Conservation (phyloP, 1,140 invertebrate genomes). For the Metaphire vulgaris region DNA sequence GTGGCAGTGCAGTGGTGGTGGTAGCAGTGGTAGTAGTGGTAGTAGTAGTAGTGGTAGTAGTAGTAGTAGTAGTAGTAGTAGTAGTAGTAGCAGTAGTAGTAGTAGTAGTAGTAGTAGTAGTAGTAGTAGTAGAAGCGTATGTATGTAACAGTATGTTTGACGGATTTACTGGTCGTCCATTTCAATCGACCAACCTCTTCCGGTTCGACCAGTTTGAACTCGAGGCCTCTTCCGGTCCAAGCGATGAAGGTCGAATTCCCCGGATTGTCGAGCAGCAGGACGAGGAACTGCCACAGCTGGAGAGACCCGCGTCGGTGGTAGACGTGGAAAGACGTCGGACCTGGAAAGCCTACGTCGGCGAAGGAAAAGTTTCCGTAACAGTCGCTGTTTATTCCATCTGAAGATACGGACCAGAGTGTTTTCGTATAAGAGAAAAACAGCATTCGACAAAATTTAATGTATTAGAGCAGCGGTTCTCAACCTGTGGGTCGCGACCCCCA, state of each 20-base stretch:
- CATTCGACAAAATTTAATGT: no score
- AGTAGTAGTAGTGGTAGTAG: no score
- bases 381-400: background rate
- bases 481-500: no score
- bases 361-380: background rate
- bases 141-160: conserved; percentile 6
- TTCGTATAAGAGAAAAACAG: background rate
- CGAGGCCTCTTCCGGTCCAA: conserved; percentile 89
- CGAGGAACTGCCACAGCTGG: conserved; percentile 89
- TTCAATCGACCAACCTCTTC: conserved; percentile 66
- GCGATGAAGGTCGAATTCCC: conserved; percentile 79
- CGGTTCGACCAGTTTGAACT: conserved; percentile 89
- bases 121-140: background rate
- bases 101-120: no score
- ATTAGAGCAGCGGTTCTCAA: no score
- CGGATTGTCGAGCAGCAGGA: conserved; percentile 78
- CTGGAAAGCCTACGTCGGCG: background rate
- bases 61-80: no score
- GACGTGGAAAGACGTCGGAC: conserved; percentile 28
- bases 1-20: no score
- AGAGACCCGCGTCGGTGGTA: conserved; percentile 68
- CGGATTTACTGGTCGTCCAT: no score
- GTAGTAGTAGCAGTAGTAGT: no score
- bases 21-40: no score
- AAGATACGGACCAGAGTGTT: no score